Percentiles rank a stretch among this genome's conserved stretches.
Conservation (phyloP, 2,797 vertebrate genomes). For the Pempheris klunzingeri region DNA sequence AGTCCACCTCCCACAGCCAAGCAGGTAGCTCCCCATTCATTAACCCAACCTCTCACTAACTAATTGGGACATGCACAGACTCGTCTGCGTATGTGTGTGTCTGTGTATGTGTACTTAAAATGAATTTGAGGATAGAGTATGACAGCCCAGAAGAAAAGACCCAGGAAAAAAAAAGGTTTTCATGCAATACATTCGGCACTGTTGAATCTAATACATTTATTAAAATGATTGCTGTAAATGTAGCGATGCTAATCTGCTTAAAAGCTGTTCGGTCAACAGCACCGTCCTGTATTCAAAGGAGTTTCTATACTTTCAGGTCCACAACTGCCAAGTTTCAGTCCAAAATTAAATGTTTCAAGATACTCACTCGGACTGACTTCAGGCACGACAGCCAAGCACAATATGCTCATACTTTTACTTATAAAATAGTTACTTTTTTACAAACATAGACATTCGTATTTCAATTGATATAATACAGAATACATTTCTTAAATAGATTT, state of each 20-base stretch:
- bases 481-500: conserved; percentile 16
- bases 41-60: conserved; percentile 43
- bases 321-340: not conserved
- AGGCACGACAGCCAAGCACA: not conserved
- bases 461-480: not conserved
- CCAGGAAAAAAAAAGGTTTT: not conserved
- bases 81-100: conserved; percentile 20
- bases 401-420: not conserved
- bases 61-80: conserved; percentile 58
- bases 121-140: not conserved
- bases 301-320: not conserved
- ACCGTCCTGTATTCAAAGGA: not conserved
- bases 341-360: conserved; percentile 12
- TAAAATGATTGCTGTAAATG: conserved; percentile 6
- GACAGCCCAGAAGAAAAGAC: conserved; percentile 4
- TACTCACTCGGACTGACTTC: not conserved
- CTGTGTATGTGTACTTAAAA: conserved; percentile 14
- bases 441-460: not conserved
- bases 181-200: not conserved
- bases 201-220: not conserved
- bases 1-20: conserved; percentile 27
- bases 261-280: not conserved
- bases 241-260: not conserved
- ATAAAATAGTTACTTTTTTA: not conserved
- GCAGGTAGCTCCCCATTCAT: conserved; percentile 54